Evolutionary conservation across 2,113 vertebrate genomes (phyloP).

Genomic region (Leuciscus idus): DNA sequence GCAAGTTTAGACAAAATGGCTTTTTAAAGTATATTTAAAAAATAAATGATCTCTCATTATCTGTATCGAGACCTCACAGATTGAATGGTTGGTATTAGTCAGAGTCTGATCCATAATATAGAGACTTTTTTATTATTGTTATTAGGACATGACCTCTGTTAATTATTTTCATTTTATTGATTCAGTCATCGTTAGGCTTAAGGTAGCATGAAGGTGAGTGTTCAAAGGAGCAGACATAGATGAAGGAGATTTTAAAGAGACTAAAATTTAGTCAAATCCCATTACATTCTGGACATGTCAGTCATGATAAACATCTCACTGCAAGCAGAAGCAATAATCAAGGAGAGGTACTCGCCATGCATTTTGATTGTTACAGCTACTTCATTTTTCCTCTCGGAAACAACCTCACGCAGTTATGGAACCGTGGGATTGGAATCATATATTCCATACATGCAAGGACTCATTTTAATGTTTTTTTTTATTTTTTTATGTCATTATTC

Average conservation of each 20-base stretch:
- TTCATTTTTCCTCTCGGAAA: not conserved
- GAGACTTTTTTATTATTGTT: slow-evolving; percentile 8
- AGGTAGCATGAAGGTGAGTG: slow-evolving; percentile 36
- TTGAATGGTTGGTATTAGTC: not conserved
- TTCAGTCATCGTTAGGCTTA: slow-evolving; percentile 42
- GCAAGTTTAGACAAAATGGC: not conserved
- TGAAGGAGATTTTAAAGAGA: slow-evolving; percentile 5
- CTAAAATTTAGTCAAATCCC: not conserved
- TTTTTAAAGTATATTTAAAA: not conserved
- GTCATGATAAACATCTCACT: slow-evolving; percentile 28
- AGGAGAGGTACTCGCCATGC: not conserved
- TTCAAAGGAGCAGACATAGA: slow-evolving; percentile 20
- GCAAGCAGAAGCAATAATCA: slow-evolving; percentile 34
- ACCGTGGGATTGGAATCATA: not conserved
- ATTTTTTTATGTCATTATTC: not conserved
- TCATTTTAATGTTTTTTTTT: not conserved
- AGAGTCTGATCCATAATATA: not conserved
- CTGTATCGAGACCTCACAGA: not conserved
- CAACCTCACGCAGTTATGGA: not conserved
- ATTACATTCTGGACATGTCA: slow-evolving; percentile 32
- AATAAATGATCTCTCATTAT: not conserved
- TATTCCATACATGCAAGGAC: not conserved
- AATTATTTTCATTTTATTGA: slow-evolving; percentile 22
- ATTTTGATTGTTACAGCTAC: slow-evolving; percentile 7
- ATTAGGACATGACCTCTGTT: slow-evolving; percentile 15